phyloP scores from a whole-genome alignment of 2,888 invertebrate genomes.

The Tuta absoluta region DNA sequence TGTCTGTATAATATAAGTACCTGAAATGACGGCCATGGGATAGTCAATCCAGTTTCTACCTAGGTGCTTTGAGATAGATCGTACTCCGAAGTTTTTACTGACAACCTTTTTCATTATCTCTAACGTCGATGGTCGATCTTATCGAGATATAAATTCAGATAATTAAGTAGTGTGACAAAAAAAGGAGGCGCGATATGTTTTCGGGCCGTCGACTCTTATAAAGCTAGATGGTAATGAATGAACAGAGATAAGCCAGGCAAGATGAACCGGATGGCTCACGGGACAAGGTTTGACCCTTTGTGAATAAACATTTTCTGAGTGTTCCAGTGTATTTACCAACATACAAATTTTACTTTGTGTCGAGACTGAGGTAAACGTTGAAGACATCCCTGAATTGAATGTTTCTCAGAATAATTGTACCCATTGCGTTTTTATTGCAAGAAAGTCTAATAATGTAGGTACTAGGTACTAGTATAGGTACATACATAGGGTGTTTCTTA shows the following conservation, averaged over 20 bases:
- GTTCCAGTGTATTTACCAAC: conserved; percentile 42
- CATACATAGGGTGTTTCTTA: too few relatives aligned
- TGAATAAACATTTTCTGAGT: conserved; percentile 65
- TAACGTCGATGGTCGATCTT: conserved; percentile 61
- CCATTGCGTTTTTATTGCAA: too few relatives aligned
- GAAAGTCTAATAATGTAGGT: too few relatives aligned
- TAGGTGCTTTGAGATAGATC: conserved; percentile 25
- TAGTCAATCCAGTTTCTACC: too few relatives aligned
- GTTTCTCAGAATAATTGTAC: too few relatives aligned
- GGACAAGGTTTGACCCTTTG: conserved; percentile 66
- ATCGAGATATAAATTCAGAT: conserved; percentile 78
- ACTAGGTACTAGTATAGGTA: too few relatives aligned
- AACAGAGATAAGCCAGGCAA: conserved; percentile 73
- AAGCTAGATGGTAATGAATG: conserved; percentile 80
- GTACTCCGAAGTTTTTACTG: conserved; percentile 37
- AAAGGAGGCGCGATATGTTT: conserved; percentile 78
- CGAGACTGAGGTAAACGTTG: conserved; percentile 52
- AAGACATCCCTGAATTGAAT: neutral
- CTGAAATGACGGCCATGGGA: conserved; percentile 19
- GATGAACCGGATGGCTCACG: conserved; percentile 69
- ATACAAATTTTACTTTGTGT: conserved; percentile 49
- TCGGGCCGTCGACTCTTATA: conserved; percentile 77
- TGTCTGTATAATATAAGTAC: too few relatives aligned
- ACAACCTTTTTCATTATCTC: conserved; percentile 52
- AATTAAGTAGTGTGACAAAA: conserved; percentile 80